Evolutionary conservation across 2,113 vertebrate genomes (phyloP).

Genomic region (Sphaerodactylus townsendi): DNA sequence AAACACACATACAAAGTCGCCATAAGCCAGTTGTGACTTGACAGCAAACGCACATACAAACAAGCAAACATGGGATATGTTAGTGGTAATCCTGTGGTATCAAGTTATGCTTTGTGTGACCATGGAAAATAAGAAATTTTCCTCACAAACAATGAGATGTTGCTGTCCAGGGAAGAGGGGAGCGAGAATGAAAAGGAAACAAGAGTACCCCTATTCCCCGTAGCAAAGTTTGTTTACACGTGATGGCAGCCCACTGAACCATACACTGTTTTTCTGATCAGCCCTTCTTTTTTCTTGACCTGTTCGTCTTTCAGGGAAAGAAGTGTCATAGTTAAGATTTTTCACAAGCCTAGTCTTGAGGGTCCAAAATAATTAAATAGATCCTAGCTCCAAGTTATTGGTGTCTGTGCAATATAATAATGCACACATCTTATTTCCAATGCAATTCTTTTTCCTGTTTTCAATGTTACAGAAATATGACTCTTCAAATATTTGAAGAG

Average conservation of each 20-base stretch:
- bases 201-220: not conserved
- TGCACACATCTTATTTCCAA: not conserved
- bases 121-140: not conserved
- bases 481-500: not conserved
- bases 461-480: not conserved
- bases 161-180: not conserved
- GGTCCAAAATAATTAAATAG: not conserved
- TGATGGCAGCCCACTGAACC: not conserved
- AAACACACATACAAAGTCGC: too few relatives aligned
- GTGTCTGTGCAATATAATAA: not conserved
- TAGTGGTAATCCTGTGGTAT: too few relatives aligned
- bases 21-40: too few relatives aligned
- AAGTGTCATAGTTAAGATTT: not conserved
- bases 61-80: too few relatives aligned
- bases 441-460: not conserved
- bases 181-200: not conserved
- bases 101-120: too few relatives aligned
- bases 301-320: not conserved
- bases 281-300: not conserved
- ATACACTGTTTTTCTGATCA: fast-evolving
- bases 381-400: not conserved
- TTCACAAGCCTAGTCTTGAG: not conserved
- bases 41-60: too few relatives aligned
- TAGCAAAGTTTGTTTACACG: not conserved
- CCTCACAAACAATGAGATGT: not conserved